Base-by-base conservation (phyloP, 2,797 vertebrate species). In the Fundulus diaphanus region DNA sequence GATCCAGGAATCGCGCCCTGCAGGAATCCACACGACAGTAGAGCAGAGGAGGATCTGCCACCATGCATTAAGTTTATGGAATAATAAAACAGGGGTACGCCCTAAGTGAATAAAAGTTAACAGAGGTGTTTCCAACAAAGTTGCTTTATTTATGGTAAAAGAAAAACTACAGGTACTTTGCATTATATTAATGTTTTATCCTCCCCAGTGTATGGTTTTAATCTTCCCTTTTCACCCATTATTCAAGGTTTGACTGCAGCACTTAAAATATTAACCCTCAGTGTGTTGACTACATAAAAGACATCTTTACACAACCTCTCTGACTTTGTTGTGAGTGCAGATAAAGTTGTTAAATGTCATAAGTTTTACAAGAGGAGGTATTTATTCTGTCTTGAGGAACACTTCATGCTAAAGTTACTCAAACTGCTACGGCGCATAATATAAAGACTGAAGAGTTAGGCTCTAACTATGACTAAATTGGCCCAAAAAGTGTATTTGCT, bases 271-370 rank as follows among this genome's bases (percentile, higher is more conserved):
- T 13, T 15, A 48, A 48, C 46, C 46, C 3, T 48, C 46, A 35
- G 20, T 37, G 24, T 40, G 20, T 13, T 9, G 11, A 13, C 35
- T n/a, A 15, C 22, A 33, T 35, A 2, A 65, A 40, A 13, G 3
- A 37, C 8, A 63, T 12, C 22, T 5, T 40, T 40, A 40, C 40
- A 65, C 61, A 65, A 27, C 9, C 52, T 54, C n/a, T n/a, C 12
- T 59, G 68, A 68, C 70, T 63, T 70, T 54, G 68, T 57, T 78
- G 70, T 81, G 70, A 73, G 80, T 76, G 59, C 75, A 78, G 42
- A 72, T 73, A 49, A 71, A 79, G 76, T 65, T 37, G 35, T 68
- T 46, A 70, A 29, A 51, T 49, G 73, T 42, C 66, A 24, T 13
- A 29, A 52, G 68, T 83, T 76, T 80, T 72, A 40, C 65, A 74